phyloP scores from a whole-genome alignment of 1,140 invertebrate species.

The Trachymyrmex septentrionalis region DNA sequence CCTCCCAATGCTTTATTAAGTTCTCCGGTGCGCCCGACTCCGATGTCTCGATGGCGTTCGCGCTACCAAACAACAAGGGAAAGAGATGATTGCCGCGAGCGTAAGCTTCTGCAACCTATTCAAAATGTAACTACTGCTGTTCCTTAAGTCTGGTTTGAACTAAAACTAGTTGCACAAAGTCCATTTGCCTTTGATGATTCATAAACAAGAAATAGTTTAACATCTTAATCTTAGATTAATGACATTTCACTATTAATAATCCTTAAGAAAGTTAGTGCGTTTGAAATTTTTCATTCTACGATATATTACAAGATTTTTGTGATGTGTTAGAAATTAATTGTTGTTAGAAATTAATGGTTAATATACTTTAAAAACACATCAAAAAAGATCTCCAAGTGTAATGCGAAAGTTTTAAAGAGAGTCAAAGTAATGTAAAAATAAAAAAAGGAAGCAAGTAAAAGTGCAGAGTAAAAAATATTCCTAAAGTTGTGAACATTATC shows the following conservation, averaged over 20 bases:
- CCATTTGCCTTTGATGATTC: too few relatives aligned
- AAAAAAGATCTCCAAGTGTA: too few relatives aligned
- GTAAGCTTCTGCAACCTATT: background rate
- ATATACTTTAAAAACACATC: too few relatives aligned
- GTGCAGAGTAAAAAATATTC: too few relatives aligned
- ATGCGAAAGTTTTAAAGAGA: too few relatives aligned
- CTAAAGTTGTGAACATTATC: too few relatives aligned
- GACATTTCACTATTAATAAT: background rate
- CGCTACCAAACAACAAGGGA: background rate
- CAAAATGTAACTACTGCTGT: background rate
- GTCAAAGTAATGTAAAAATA: too few relatives aligned
- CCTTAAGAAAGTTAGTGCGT: background rate
- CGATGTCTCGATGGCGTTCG: constrained; percentile 25
- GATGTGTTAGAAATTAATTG: too few relatives aligned
- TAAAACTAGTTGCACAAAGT: too few relatives aligned
- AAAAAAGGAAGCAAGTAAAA: too few relatives aligned
- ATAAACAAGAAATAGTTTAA: too few relatives aligned
- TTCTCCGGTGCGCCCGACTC: constrained; percentile 42
- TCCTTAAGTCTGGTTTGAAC: background rate
- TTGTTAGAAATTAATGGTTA: too few relatives aligned
- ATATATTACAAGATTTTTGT: background rate
- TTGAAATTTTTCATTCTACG: background rate
- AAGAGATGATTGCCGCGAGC: background rate
- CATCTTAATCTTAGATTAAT: background rate
- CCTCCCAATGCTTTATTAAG: constrained; percentile 61